phyloP scores from a whole-genome alignment of 2,113 vertebrate species.

The Rhynchopsitta pachyrhyncha region DNA sequence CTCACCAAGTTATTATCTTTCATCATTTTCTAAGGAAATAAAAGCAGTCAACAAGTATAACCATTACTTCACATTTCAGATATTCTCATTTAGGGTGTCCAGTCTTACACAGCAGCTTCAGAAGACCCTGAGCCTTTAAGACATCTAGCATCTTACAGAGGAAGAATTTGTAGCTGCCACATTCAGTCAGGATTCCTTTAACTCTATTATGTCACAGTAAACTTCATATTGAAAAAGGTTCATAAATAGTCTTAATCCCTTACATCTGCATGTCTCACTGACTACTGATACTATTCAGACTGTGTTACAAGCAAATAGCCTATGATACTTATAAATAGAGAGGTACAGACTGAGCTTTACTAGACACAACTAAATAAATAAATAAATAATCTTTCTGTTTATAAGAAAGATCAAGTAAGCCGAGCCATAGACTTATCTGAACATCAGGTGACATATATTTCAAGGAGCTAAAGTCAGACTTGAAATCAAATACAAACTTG shows the following conservation, averaged over 20 bases:
- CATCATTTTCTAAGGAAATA: conserved; percentile 95
- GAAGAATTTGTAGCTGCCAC: not conserved
- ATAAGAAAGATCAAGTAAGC: not conserved
- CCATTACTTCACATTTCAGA: not conserved
- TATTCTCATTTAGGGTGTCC: not conserved
- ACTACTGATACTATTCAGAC: not conserved
- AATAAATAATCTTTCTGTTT: not conserved
- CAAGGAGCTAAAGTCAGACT: not conserved
- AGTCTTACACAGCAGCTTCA: not conserved
- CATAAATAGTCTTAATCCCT: not conserved
- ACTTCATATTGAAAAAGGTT: not conserved
- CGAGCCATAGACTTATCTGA: not conserved
- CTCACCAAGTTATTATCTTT: conserved; percentile 98
- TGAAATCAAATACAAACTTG: not conserved
- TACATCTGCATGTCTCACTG: not conserved
- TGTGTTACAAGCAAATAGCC: not conserved
- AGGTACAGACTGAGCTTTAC: not conserved
- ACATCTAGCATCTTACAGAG: not conserved
- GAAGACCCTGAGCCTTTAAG: not conserved
- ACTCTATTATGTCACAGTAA: not conserved
- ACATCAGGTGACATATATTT: not conserved
- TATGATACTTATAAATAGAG: not conserved
- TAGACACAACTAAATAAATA: not conserved
- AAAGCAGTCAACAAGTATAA: conserved; percentile 21
- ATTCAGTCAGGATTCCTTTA: not conserved